phyloP scores from a whole-genome alignment of 2,888 invertebrate genomes.

The Brassicogethes aeneus region DNA sequence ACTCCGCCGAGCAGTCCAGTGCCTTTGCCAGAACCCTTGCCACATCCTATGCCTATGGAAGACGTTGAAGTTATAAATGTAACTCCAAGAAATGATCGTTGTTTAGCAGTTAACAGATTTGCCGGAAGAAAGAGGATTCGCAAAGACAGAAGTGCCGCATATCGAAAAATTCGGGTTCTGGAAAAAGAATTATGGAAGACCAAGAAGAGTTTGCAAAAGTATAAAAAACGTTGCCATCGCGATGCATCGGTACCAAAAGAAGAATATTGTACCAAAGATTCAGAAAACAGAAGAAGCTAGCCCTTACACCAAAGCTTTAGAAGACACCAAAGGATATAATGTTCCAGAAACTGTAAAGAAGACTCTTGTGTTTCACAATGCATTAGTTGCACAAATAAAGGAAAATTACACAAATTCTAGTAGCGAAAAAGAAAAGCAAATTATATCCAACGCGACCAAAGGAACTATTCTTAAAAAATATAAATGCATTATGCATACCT shows the following conservation, averaged over 20 bases:
- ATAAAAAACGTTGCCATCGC: background rate
- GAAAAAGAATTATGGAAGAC: background rate
- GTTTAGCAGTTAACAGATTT: background rate
- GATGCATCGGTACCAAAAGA: too few relatives aligned
- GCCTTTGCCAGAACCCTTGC: background rate
- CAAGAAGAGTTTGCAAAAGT: background rate
- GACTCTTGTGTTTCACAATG: background rate
- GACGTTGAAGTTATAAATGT: background rate
- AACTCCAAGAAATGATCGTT: background rate
- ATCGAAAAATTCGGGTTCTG: background rate
- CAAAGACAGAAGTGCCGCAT: background rate
- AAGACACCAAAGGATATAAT: background rate
- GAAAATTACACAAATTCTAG: conserved; percentile 1
- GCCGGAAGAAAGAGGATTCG: background rate
- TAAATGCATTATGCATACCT: background rate
- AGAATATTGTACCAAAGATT: background rate
- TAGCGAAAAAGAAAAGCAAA: conserved; percentile 1
- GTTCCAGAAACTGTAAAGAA: background rate
- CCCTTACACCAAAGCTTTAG: background rate
- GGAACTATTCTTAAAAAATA: background rate
- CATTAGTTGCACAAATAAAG: background rate
- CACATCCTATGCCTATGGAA: background rate
- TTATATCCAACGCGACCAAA: background rate
- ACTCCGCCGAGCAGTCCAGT: background rate
- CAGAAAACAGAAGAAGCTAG: background rate